Percentiles rank a stretch among this genome's conserved stretches.
These are phyloP conservation scores for Neostethus bicornis DNA, from an alignment of 2,797 vertebrate genomes.

Conservation along the genomic window DNA sequence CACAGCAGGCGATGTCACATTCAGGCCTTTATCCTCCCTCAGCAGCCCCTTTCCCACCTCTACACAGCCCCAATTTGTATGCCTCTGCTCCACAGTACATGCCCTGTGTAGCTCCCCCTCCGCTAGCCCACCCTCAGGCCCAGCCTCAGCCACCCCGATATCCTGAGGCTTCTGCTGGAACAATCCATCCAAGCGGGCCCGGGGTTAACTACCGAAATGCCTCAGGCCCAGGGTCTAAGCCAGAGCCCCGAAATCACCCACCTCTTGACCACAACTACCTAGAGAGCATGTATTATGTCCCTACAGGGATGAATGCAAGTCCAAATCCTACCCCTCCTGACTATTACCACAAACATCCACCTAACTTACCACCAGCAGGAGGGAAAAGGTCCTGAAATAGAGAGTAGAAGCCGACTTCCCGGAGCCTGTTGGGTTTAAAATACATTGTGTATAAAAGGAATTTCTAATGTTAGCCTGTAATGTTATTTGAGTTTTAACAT, in stretches of 20 bases:
- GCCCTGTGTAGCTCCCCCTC: constrained; percentile 79
- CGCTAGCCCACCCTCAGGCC: constrained; percentile 75
- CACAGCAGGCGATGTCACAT: constrained; percentile 83
- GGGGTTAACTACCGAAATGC: constrained; percentile 67
- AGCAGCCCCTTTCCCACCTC: constrained; percentile 80
- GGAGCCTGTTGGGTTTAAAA: constrained; percentile 77
- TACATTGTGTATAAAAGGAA: constrained; percentile 69
- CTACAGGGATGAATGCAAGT: constrained; percentile 87
- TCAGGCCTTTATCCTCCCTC: constrained; percentile 84
- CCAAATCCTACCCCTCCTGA: constrained; percentile 81
- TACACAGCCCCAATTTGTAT: constrained; percentile 81
- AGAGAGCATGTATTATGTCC: constrained; percentile 92
- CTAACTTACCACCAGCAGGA: constrained; percentile 74
- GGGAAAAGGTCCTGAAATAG: constrained; percentile 83
- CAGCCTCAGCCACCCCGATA: constrained; percentile 76
- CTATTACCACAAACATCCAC: constrained; percentile 81
- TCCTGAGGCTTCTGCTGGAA: constrained; percentile 70
- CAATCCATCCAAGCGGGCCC: constrained; percentile 70
- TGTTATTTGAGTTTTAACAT: constrained; percentile 74
- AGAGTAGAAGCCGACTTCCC: constrained; percentile 65
- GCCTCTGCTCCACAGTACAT: constrained; percentile 81
- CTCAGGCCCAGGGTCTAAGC: constrained; percentile 76
- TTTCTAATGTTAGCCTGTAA: constrained; percentile 73
- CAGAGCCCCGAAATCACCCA: constrained; percentile 77
- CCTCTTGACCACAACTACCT: constrained; percentile 85